phyloP scores from a whole-genome alignment of 2,113 vertebrate species.

The Picathartes gymnocephalus region DNA sequence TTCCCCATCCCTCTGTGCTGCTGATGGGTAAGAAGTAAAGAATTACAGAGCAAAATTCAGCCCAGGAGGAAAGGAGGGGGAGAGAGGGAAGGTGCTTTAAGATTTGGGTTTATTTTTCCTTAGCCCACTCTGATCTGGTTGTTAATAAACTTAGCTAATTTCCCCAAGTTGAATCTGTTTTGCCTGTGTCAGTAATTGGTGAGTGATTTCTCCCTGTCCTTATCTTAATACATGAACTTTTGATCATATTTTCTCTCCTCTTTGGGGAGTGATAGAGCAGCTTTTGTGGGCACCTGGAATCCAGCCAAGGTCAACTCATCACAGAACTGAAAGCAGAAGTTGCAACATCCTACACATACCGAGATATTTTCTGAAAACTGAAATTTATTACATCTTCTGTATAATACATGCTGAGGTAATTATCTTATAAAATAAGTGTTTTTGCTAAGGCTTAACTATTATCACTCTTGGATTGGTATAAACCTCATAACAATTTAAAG shows the following conservation, averaged over 20 bases:
- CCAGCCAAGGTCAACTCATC: neutral
- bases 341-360: neutral
- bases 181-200: neutral
- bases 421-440: neutral
- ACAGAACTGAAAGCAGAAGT: neutral
- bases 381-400: neutral
- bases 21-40: neutral
- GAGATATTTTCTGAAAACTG: neutral
- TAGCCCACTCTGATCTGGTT: neutral
- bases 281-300: neutral
- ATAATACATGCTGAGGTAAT: neutral
- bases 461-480: neutral
- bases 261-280: neutral
- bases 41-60: neutral
- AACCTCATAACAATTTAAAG: conserved; percentile 7
- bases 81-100: neutral
- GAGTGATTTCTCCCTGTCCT: neutral
- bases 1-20: rapidly evolving
- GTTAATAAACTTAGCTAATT: neutral
- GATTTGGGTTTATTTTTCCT: neutral
- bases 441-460: neutral
- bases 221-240: neutral
- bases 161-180: neutral
- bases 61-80: neutral
- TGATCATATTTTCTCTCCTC: neutral